These are phyloP conservation scores for Pristionchus exspectatus DNA, from an alignment of 2,888 invertebrate genomes.

Conservation along the genomic window DNA sequence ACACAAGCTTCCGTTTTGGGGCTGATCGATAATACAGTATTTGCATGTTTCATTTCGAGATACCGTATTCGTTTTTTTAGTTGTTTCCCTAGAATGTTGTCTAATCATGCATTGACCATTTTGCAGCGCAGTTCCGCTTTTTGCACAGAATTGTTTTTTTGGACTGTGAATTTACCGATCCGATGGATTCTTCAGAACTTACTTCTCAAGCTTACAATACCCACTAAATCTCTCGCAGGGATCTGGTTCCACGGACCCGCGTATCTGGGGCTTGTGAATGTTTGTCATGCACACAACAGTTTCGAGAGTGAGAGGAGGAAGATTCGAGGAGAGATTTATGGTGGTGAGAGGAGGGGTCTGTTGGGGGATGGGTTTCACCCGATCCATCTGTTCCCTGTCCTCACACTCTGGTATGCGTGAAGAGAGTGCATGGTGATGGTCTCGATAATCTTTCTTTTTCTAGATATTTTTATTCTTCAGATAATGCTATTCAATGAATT, in stretches of 20 bases:
- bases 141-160: no score
- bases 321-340: slow-evolving; percentile 18
- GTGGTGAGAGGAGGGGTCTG: slow-evolving; percentile 11
- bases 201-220: background rate
- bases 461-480: background rate
- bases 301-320: slow-evolving; percentile 36
- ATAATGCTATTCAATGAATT: no score
- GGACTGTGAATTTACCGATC: no score
- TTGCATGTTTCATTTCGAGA: background rate
- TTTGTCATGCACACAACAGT: slow-evolving; percentile 51
- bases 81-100: no score
- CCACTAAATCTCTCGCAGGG: background rate
- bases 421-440: background rate
- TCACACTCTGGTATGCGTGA: slow-evolving; percentile 1
- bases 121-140: no score
- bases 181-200: background rate
- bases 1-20: background rate
- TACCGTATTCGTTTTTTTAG: no score
- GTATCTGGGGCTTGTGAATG: background rate
- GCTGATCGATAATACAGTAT: background rate
- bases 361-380: background rate
- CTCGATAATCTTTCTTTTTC: background rate
- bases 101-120: no score
- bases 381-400: slow-evolving; percentile 13
- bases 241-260: background rate